Evolutionary conservation across 2,113 vertebrate genomes (phyloP).

Genomic region (Tachycineta bicolor): DNA sequence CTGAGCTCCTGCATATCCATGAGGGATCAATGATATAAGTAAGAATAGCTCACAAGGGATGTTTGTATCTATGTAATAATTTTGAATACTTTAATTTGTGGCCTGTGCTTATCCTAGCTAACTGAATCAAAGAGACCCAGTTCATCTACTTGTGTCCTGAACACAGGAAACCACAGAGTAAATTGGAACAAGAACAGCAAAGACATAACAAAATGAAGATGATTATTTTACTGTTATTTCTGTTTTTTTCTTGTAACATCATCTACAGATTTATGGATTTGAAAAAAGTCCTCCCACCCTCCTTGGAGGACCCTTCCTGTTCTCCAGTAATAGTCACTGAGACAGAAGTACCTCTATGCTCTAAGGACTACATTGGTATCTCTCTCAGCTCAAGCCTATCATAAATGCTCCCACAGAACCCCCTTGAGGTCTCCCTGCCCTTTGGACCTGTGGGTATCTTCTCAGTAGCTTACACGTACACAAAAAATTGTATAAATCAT

Average conservation of each 20-base stretch:
- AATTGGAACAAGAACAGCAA: not conserved
- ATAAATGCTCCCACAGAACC: not conserved
- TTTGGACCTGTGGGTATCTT: not conserved
- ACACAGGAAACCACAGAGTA: not conserved
- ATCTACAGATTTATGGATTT: not conserved
- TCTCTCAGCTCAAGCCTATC: not conserved
- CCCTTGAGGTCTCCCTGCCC: not conserved
- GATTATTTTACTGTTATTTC: fast-evolving
- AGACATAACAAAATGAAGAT: not conserved
- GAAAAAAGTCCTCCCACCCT: fast-evolving
- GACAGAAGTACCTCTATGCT: not conserved
- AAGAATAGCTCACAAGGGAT: not conserved
- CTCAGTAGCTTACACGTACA: fast-evolving
- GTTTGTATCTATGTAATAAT: not conserved
- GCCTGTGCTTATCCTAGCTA: not conserved
- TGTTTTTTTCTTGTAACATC: not conserved
- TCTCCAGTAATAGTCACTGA: not conserved
- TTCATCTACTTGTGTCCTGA: not conserved
- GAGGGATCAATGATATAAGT: not conserved
- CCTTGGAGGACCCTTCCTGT: not conserved
- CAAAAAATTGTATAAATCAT: not conserved
- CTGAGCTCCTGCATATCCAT: not conserved
- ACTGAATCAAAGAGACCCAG: not conserved
- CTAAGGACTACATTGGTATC: not conserved
- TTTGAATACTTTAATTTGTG: not conserved